Evolutionary conservation across 2,888 invertebrate genomes (phyloP), one percentile per base, ranked within the genome.

Genomic region (Parnassius smintheus): DNA sequence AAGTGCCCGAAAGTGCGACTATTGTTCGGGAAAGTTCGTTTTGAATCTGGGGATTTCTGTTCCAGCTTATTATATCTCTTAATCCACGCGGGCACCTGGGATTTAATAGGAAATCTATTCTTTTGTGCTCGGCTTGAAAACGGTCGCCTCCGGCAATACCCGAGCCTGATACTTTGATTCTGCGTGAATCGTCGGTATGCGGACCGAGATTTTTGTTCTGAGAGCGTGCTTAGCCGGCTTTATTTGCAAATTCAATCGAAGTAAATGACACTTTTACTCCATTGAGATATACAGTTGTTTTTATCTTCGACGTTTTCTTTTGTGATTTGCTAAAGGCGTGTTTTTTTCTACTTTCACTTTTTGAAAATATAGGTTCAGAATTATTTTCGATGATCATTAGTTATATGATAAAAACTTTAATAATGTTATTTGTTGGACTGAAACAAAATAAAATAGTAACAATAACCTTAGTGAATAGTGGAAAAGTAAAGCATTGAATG

Each of bases 21-120:
- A 83, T 85, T 83, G 83, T 85, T 75, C 71, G 64, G 59, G 51
- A 64, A 70, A 72, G 74, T 69, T 73, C 72, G 72, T 70, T 72
- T 73, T 72, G 58, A 61, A 69, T 71, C 69, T 68, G 64, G 66
- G 68, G 69, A 73, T 72, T 76, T 70, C 68, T 69, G 73, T 69
- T 75, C 69, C 66, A 66, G 72, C 72, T 75, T 76, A 76, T 77
- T 73, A 77, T 75, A 72, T 75, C 76, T 72, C 18, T 70, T 68
- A 68, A 68, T 66, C 67, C 70, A 67, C 63, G 68, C 55, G 66
- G 65, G 68, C 77, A 80, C 77, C 80, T 71, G 73, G 71, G 73
- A 70, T 73, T 76, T 73, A 70, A 73, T 73, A 70, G 73, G 57
- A 61, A 59, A 54, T 48, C 58, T 65, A 49, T 65, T 67, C 66